Evolutionary conservation across 2,797 vertebrate species (phyloP), one percentile per base, ranked within the genome.

Genomic region (Cryptoblepharus egeriae): DNA sequence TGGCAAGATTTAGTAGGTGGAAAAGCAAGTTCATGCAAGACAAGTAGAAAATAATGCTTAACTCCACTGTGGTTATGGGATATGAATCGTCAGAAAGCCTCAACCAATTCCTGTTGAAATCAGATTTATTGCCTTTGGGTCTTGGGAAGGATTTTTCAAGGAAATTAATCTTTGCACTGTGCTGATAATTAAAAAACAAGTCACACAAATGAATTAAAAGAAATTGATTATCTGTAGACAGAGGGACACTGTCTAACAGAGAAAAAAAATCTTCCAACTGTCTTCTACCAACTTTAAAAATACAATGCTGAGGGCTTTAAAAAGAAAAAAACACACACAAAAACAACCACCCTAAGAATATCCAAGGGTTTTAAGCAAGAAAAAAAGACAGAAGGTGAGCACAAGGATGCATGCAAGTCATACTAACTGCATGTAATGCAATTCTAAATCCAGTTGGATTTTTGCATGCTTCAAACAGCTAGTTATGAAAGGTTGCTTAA

Each of bases 141-240:
- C n/a, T 42, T 35, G 61, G 45, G 28, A 78, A 79, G 32, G 20
- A 35, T 74, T 73, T 74, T 35, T 6, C 11, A 58, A 78, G 49
- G 26, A 26, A 57, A 37, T 61, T 20, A 77, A 60, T 39, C 18
- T 55, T 1, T 67, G 13, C 63, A 9, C 22, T 73, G 1, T 6
- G 39, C 68, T 18, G 12, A 82, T 39, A 0, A 18, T 83, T 88
- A 83, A 86, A 88, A 81, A 81, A 64, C 72, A 63, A 4, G 32
- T 71, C 68, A 71, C 70, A 65, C 49, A 52, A 73, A 68, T 1
- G 11, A 49, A 72, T 72, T 0, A 22, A 57, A 16, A 55, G 9
- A 63, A 45, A 32, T 67, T 0, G 4, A 52, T 65, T 85, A 79
- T 68, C 45, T 63, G 30, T 55, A n/a, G 16, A 70, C 18, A 60